Evolutionary conservation across 2,113 vertebrate species (phyloP).

Genomic region (Sinosuthora webbiana): DNA sequence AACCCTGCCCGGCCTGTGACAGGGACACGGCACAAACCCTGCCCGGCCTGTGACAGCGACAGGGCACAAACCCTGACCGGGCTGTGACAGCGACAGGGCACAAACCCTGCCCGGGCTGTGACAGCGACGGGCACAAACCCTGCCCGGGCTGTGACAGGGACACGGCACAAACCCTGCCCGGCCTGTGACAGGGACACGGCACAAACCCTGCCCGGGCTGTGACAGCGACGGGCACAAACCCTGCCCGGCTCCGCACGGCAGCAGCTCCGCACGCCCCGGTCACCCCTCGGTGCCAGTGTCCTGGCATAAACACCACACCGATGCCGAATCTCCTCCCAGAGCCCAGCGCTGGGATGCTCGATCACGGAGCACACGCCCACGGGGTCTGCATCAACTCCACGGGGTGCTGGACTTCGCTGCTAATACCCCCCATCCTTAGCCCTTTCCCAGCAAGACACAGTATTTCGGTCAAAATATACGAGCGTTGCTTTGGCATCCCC

Average conservation of each 20-base stretch:
- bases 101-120: neutral
- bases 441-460: neutral
- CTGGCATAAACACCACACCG: rapidly evolving
- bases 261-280: rapidly evolving
- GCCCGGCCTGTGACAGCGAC: too few species aligned
- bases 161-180: too few species aligned
- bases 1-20: too few species aligned
- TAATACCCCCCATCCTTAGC: rapidly evolving
- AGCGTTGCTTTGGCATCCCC: neutral
- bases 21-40: neutral
- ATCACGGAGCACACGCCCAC: rapidly evolving
- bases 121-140: too few species aligned
- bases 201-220: too few species aligned
- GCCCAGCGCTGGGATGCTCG: neutral
- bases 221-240: too few species aligned
- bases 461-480: neutral
- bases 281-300: rapidly evolving
- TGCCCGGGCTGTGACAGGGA: too few species aligned
- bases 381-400: rapidly evolving
- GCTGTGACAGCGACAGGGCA: neutral
- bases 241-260: neutral
- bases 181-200: too few species aligned
- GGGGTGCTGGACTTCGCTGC: neutral
- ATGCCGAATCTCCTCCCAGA: rapidly evolving
- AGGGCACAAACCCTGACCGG: too few species aligned